A percentile compares a stretch with the other conserved stretches of the same genome.
Conservation (phyloP, 2,797 vertebrate species). For the Syndactyla subalaris region DNA sequence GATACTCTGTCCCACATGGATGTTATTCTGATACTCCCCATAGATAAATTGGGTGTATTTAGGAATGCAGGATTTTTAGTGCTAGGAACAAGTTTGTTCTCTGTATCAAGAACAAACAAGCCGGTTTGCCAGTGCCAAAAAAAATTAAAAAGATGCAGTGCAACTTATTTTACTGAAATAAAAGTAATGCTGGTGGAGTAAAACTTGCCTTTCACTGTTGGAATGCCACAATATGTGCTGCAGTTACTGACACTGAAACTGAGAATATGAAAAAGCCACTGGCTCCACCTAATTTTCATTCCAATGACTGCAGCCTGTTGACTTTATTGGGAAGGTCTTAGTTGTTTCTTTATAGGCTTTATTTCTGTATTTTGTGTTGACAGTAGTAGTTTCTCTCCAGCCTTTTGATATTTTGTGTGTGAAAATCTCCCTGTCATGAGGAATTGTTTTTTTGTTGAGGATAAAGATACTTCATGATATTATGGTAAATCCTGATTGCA, state of each 20-base stretch:
- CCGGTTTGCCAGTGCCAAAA: neutral
- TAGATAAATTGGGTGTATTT: neutral
- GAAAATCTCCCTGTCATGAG: neutral
- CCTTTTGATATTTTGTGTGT: rapidly evolving
- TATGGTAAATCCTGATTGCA: neutral
- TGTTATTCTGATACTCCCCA: neutral
- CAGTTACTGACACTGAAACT: neutral
- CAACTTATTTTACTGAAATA: neutral
- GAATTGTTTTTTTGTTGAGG: neutral
- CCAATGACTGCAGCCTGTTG: neutral
- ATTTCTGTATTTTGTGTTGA: neutral
- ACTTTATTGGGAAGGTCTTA: neutral
- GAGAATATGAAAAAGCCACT: neutral
- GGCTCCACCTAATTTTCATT: slow-evolving; percentile 63
- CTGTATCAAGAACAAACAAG: neutral
- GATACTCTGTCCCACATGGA: neutral
- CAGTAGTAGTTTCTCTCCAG: neutral
- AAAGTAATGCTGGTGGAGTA: neutral
- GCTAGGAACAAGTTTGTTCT: neutral
- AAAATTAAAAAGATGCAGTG: neutral
- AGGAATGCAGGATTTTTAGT: neutral
- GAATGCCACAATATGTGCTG: neutral
- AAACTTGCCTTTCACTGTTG: neutral
- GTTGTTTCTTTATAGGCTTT: neutral
- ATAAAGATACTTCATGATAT: neutral